These are phyloP conservation scores for Amniataba percoides DNA, from an alignment of 2,797 vertebrate genomes.

Conservation along the genomic window DNA sequence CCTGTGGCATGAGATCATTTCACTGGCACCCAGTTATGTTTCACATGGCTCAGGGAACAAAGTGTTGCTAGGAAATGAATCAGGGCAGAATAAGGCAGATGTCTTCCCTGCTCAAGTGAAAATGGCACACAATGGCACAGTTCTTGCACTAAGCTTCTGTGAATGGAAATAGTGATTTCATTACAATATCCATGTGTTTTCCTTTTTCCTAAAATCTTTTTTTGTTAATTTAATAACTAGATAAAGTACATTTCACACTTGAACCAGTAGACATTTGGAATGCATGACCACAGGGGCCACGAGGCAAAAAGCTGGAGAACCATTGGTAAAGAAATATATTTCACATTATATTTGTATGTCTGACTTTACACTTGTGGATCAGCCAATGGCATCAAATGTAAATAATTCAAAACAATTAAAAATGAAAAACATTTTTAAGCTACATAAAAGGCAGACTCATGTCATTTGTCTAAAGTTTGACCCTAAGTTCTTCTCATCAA, in stretches of 20 bases:
- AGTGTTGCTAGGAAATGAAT: conserved; percentile 12
- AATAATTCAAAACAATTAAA: no score
- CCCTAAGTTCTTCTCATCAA: no score
- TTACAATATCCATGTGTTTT: not conserved
- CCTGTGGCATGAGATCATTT: not conserved
- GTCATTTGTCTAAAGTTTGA: no score
- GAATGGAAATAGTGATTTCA: not conserved
- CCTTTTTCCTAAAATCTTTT: not conserved
- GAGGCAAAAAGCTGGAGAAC: not conserved
- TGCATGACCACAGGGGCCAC: not conserved
- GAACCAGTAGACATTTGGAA: not conserved
- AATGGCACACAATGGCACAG: not conserved
- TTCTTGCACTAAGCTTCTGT: not conserved
- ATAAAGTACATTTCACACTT: not conserved
- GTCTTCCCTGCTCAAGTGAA: not conserved
- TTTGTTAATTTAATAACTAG: not conserved
- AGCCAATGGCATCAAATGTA: not conserved
- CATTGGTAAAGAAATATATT: not conserved
- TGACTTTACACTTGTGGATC: not conserved
- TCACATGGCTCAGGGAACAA: not conserved
- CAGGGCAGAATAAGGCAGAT: conserved; percentile 4
- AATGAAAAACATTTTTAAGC: no score
- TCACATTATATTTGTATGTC: not conserved
- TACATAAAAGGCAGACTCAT: no score
- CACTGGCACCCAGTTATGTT: not conserved